phyloP scores from a whole-genome alignment of 2,888 invertebrate species.

The Nomada ferruginata region DNA sequence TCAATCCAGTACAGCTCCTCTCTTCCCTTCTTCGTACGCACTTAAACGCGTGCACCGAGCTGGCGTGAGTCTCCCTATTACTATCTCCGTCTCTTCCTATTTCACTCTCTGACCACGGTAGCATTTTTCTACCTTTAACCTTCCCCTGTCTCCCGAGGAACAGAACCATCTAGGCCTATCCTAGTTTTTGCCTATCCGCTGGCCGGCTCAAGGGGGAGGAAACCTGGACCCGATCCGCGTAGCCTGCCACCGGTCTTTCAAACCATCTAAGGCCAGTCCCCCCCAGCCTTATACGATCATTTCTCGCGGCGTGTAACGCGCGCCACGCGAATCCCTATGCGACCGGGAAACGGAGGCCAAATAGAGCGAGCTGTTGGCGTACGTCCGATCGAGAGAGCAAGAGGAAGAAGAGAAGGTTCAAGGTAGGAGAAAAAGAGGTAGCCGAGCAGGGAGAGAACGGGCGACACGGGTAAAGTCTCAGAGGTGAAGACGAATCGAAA shows the following conservation, averaged over 20 bases:
- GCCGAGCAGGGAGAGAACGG: background rate
- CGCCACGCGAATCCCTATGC: constrained; percentile 64
- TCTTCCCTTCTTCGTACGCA: constrained; percentile 44
- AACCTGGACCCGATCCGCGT: constrained; percentile 59
- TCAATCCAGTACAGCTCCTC: constrained; percentile 35
- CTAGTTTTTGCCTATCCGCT: constrained; percentile 79
- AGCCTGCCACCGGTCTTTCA: constrained; percentile 69
- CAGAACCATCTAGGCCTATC: constrained; percentile 79
- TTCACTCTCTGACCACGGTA: constrained; percentile 3
- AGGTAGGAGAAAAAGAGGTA: constrained; percentile 37
- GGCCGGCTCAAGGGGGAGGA: constrained; percentile 6
- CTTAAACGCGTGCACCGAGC: constrained; percentile 35
- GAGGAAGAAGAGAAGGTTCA: constrained; percentile 39
- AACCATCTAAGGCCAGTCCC: constrained; percentile 78
- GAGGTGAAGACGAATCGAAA: background rate
- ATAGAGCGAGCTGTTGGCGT: constrained; percentile 30
- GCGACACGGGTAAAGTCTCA: background rate
- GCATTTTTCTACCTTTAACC: constrained; percentile 29
- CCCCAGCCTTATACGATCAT: constrained; percentile 75
- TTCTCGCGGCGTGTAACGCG: constrained; percentile 52
- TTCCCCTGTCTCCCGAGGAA: constrained; percentile 50
- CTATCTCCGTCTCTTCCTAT: background rate
- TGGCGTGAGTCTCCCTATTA: constrained; percentile 3
- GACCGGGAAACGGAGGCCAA: constrained; percentile 36
- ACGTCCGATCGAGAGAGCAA: constrained; percentile 27